Evolutionary conservation across 2,888 invertebrate genomes (phyloP), one percentile per base, ranked within the genome.

Genomic region (Plemyria rubiginata): DNA sequence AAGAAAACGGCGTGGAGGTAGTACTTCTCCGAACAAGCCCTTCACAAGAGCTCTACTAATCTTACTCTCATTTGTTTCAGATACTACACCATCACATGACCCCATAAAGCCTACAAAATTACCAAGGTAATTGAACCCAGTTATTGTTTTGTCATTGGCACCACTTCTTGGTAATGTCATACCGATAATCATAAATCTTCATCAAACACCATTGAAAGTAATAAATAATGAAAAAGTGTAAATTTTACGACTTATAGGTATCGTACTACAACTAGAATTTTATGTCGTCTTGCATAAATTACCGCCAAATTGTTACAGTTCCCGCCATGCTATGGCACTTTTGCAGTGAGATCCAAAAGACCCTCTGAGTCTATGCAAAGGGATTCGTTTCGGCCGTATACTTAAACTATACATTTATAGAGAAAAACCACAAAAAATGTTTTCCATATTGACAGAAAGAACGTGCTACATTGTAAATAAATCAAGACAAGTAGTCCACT

Each of bases 51-150:
- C 36, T 9, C 32, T 32, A 8, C 71, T 73, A 75, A 69, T 54
- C 40, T 36, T 38, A 65, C 62, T 78, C 64, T 73, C 9, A 57
- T 71, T 84, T 85, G 80, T 90, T 91, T 74, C 90, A 91, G 91
- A 87, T 84, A 81, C 83, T 70, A 77, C 80, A 77, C 82, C 76
- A 77, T 73, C 75, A 75, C 78, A 79, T 80, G 82, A 84, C 73
- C 75, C 75, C 78, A 73, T 82, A 81, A 84, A 84, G 78, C 84
- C 85, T 80, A 76, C 80, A 79, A 85, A 82, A 85, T 90, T 87
- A 84, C 78, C 79, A 84, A 90, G 91, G 90, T 91, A 88, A 66
- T 62, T 45, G 13, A 41, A 57, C 12, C 22, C 22, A 22, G 22
- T 12, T 50, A 68, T 53, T 70, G 67, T 60, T 76, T 74, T 75